Evolutionary conservation across 2,797 vertebrate species (phyloP).

Genomic region (Oceanodroma leucorhoa): DNA sequence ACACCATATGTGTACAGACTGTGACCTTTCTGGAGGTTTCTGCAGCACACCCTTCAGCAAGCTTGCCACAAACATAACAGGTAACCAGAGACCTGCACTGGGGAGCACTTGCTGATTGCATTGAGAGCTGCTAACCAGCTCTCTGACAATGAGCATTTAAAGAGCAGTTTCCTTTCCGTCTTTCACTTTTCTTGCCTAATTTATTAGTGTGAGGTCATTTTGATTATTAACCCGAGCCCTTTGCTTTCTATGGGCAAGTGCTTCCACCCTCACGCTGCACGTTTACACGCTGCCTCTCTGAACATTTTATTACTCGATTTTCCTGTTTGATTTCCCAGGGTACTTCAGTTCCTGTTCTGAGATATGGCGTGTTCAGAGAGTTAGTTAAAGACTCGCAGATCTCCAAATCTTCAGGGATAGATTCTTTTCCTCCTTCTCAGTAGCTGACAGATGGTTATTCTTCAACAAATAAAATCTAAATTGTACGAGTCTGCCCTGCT

Average conservation of each 20-base stretch:
- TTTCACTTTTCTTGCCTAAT: conserved; percentile 22
- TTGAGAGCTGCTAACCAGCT: not conserved
- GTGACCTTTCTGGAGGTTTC: conserved; percentile 28
- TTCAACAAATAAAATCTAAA: conserved; percentile 55
- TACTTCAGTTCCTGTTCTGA: conserved; percentile 55
- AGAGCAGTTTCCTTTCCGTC: not conserved
- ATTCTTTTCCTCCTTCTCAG: conserved; percentile 35
- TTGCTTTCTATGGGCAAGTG: conserved; percentile 28
- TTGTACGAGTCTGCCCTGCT: not conserved
- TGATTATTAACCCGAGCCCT: conserved; percentile 39
- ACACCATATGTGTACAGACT: not conserved
- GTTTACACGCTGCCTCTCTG: not conserved
- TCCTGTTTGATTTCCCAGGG: conserved; percentile 70
- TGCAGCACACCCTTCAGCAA: conserved; percentile 2
- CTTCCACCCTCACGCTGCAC: not conserved
- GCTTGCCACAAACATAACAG: not conserved
- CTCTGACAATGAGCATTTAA: conserved; percentile 27
- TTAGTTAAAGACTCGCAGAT: conserved; percentile 9
- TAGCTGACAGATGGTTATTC: conserved; percentile 65
- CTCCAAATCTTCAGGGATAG: conserved; percentile 20
- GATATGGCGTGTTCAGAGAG: not conserved
- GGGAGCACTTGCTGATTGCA: conserved; percentile 12
- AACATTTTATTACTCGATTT: conserved; percentile 38
- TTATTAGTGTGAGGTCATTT: conserved; percentile 40
- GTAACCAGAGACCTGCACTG: not conserved